phyloP scores from a whole-genome alignment of 2,797 vertebrate species.

The Zenarchopterus dispar region DNA sequence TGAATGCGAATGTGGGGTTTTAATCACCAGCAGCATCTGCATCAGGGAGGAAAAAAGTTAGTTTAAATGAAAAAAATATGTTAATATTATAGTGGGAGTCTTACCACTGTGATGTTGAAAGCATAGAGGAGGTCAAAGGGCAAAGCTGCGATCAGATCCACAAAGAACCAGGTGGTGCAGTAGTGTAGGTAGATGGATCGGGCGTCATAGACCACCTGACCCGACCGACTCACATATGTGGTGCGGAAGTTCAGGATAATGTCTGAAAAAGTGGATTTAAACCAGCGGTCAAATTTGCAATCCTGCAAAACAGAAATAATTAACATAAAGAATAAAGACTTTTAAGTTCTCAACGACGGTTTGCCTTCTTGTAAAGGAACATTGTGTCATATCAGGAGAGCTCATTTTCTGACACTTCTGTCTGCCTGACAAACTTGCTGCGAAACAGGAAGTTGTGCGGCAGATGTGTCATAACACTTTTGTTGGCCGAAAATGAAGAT shows the following conservation, averaged over 20 bases:
- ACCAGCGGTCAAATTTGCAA: neutral
- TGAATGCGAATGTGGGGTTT: too few relatives aligned
- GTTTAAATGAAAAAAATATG: too few relatives aligned
- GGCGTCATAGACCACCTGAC: conserved; percentile 92
- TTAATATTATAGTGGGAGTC: too few relatives aligned
- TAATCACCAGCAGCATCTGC: too few relatives aligned
- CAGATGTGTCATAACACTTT: conserved; percentile 61
- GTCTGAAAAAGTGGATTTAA: conserved; percentile 76
- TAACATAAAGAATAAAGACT: neutral
- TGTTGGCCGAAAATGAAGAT: conserved; percentile 39
- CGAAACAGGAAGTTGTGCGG: conserved; percentile 27
- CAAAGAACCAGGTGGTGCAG: conserved; percentile 94
- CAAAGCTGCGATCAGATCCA: conserved; percentile 94
- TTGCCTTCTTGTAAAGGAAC: neutral
- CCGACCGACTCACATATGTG: conserved; percentile 94
- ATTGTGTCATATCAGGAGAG: conserved; percentile 8
- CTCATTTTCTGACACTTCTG: conserved; percentile 11
- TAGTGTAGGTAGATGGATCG: conserved; percentile 95
- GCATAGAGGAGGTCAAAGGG: conserved; percentile 96
- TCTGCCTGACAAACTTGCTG: conserved; percentile 22
- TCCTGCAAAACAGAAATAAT: neutral
- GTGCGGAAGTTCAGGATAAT: conserved; percentile 96
- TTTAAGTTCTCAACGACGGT: neutral
- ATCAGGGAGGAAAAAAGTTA: too few relatives aligned
- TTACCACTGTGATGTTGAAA: conserved; percentile 96